A percentile compares a stretch with the other conserved stretches of the same genome.
Conservation (phyloP, 2,113 vertebrate species). For the Ciconia boyciana region DNA sequence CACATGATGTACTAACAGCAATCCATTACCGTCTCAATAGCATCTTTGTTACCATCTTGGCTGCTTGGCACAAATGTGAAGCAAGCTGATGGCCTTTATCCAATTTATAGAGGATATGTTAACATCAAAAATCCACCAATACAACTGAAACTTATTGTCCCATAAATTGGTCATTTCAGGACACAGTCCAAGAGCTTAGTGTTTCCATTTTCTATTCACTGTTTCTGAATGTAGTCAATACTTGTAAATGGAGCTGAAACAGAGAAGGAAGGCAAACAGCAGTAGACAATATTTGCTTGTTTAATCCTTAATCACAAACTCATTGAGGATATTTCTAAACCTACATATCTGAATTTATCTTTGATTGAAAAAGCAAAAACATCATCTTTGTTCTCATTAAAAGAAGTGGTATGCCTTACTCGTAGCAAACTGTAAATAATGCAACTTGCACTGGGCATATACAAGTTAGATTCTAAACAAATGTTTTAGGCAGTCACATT, state of each 20-base stretch:
- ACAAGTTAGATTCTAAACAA: background rate
- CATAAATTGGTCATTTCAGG: background rate
- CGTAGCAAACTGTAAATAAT: background rate
- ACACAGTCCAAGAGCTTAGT: background rate
- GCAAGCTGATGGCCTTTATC: background rate
- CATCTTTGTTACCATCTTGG: background rate
- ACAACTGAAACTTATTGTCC: background rate
- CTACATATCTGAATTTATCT: background rate
- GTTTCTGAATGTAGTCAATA: background rate
- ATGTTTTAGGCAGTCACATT: background rate
- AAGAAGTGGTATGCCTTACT: background rate
- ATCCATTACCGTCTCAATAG: background rate
- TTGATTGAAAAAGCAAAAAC: background rate
- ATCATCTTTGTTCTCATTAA: background rate
- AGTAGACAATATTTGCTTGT: background rate
- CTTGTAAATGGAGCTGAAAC: background rate
- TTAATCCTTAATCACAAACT: background rate
- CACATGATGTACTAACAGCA: background rate
- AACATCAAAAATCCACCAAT: background rate
- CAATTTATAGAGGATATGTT: background rate
- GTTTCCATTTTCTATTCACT: background rate
- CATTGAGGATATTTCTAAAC: background rate
- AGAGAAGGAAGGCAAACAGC: background rate
- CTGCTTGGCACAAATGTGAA: background rate
- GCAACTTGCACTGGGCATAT: background rate